Evolutionary conservation across 2,888 invertebrate genomes (phyloP).

Genomic region (Acleris holmiana): DNA sequence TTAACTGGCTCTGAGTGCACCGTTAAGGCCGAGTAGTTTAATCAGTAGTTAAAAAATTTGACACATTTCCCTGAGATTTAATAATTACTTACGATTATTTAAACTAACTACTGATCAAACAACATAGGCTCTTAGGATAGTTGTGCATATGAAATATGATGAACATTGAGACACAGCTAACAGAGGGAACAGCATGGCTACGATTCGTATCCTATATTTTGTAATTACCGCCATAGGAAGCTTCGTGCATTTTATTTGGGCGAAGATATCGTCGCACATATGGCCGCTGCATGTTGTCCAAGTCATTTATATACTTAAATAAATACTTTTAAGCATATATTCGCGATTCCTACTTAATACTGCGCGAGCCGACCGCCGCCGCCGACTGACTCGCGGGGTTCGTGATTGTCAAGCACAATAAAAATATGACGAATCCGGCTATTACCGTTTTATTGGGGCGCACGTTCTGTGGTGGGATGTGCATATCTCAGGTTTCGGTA

Average conservation of each 20-base stretch:
- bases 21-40: no score
- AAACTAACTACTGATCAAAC: no score
- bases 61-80: no score
- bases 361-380: slow-evolving; percentile 21
- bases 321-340: not conserved
- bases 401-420: slow-evolving; percentile 71
- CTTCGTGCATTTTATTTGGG: slow-evolving; percentile 70
- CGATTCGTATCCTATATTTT: not conserved
- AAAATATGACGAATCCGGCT: slow-evolving; percentile 74
- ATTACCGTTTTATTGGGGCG: slow-evolving; percentile 71
- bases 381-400: slow-evolving; percentile 39
- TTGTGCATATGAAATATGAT: no score
- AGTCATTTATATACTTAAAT: slow-evolving; percentile 20
- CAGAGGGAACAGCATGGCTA: no score
- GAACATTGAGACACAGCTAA: no score
- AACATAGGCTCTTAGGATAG: no score
- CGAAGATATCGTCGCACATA: slow-evolving; percentile 65
- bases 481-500: slow-evolving; percentile 8
- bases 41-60: no score
- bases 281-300: slow-evolving; percentile 68
- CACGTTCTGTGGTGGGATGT: slow-evolving; percentile 57
- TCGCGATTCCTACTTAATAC: slow-evolving; percentile 3
- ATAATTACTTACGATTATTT: no score
- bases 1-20: no score
- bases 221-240: slow-evolving; percentile 69